Percentiles rank a stretch among this genome's conserved stretches.
Conservation (phyloP, 2,113 vertebrate genomes). For the Corydoras maculifer region DNA sequence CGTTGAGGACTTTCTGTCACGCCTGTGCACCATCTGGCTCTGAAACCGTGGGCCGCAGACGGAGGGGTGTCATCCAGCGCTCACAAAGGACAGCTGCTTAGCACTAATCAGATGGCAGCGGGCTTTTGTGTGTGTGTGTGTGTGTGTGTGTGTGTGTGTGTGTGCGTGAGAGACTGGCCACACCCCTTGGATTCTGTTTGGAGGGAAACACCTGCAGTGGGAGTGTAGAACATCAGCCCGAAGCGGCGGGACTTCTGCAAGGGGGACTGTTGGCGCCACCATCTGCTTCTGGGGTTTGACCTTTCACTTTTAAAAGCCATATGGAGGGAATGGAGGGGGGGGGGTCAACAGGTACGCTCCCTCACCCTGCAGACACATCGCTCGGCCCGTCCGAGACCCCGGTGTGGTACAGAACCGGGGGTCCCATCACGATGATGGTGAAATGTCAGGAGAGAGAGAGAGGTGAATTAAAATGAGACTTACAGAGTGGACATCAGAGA, state of each 20-base stretch:
- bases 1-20: constrained; percentile 37
- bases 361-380: no score
- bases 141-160: constrained; percentile 34
- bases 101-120: constrained; percentile 45
- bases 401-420: no score
- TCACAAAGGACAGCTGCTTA: constrained; percentile 50
- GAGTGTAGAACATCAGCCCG: constrained; percentile 35
- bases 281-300: constrained; percentile 39
- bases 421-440: no score
- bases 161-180: constrained; percentile 67
- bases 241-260: constrained; percentile 26
- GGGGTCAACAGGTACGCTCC: constrained; percentile 22
- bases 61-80: constrained; percentile 35
- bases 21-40: constrained; percentile 46
- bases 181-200: constrained; percentile 42
- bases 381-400: no score
- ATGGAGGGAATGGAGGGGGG: not conserved
- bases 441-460: no score
- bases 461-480: no score
- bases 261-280: constrained; percentile 41
- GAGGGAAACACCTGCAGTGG: constrained; percentile 42
- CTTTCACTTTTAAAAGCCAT: constrained; percentile 29
- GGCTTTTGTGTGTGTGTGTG: constrained; percentile 29
- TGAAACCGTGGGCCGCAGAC: constrained; percentile 19
- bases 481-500: no score